A percentile compares a stretch with the other conserved stretches of the same genome.
phyloP scores from a whole-genome alignment of 1,140 invertebrate species.

The Lepidurus arcticus region DNA sequence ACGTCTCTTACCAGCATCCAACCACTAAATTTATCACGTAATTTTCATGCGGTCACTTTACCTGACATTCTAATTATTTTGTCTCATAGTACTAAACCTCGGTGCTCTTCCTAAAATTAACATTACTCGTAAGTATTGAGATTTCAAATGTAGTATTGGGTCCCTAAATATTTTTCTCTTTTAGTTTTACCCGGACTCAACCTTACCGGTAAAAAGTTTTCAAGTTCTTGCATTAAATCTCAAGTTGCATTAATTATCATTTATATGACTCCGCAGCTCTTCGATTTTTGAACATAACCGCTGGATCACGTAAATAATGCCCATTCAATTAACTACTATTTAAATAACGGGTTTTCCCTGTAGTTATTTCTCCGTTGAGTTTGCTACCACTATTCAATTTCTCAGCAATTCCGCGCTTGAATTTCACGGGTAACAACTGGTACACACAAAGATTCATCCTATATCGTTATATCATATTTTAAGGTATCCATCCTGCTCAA shows the following conservation, averaged over 20 bases:
- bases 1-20: neutral
- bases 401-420: neutral
- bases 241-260: neutral
- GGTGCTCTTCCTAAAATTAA: neutral
- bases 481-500: neutral
- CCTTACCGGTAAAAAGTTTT: neutral
- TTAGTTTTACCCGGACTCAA: neutral
- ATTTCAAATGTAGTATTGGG: neutral
- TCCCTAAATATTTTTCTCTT: neutral
- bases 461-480: too few relatives aligned
- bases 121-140: neutral
- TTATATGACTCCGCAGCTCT: neutral
- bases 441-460: too few relatives aligned
- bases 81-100: neutral
- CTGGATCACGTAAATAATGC: neutral
- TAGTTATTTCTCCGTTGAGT: neutral
- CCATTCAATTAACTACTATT: neutral
- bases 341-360: neutral
- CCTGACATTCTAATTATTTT: neutral
- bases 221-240: neutral
- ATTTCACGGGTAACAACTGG: neutral
- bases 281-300: neutral
- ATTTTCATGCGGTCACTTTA: neutral
- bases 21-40: neutral
- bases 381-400: neutral